Conservation (phyloP, 2,797 vertebrate species). For the Phoxinus dragarum region DNA sequence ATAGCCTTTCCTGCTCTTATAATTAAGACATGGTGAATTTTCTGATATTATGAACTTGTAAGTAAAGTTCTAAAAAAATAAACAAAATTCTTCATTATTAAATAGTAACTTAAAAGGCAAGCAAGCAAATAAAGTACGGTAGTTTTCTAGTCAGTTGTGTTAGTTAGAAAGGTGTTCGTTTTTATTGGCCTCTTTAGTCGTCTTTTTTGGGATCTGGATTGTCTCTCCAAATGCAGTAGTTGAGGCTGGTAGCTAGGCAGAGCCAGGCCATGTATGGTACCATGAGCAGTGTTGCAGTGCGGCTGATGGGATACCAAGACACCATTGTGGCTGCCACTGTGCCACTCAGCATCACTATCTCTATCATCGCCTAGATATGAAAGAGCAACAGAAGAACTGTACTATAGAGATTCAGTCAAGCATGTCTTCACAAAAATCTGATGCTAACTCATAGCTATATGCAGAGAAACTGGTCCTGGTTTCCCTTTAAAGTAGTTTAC, state of each 20-base stretch:
- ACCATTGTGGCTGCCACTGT: constrained; percentile 80
- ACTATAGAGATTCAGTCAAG: neutral
- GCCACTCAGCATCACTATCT: constrained; percentile 76
- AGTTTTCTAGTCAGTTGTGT: constrained; percentile 4
- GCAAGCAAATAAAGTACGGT: neutral
- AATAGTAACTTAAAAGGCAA: neutral
- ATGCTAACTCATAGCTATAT: neutral
- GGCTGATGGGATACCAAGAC: constrained; percentile 87
- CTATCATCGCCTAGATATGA: constrained; percentile 72
- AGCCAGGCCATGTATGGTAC: constrained; percentile 89
- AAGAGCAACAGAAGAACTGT: neutral
- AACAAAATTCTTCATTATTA: neutral
- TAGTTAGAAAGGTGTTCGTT: constrained; percentile 1
- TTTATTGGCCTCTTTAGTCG: constrained; percentile 53
- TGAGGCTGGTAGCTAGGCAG: constrained; percentile 83
- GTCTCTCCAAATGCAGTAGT: constrained; percentile 88
- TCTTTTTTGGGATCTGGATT: constrained; percentile 79
- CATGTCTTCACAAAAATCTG: neutral
- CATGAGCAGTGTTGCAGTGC: constrained; percentile 83
- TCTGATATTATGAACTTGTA: neutral
- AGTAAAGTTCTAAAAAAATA: neutral
- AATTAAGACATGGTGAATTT: neutral
- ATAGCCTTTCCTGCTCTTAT: neutral
- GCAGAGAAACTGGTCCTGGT: constrained; percentile 7
- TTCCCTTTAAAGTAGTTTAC: neutral